These are phyloP conservation scores for Buceros bicornis DNA, from an alignment of 2,797 vertebrate genomes.

Conservation along the genomic window DNA sequence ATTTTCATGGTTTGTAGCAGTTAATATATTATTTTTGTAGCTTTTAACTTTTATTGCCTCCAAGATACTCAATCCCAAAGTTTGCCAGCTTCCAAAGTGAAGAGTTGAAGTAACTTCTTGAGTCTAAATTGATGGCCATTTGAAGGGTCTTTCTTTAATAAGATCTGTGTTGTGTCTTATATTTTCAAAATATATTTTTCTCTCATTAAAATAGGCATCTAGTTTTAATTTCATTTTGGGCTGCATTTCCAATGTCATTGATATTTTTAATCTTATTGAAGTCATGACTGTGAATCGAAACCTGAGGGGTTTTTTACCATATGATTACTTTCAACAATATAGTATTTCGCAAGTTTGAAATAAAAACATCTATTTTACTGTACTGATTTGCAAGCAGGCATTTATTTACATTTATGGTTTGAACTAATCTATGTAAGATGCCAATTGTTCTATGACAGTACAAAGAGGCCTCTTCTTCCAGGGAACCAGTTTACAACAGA, in stretches of 20 bases:
- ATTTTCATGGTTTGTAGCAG: not conserved
- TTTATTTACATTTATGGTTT: not conserved
- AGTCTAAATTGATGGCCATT: not conserved
- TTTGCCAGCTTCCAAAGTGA: not conserved
- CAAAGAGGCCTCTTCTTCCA: not conserved
- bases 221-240: not conserved
- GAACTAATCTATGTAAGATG: not conserved
- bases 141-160: not conserved
- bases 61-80: not conserved
- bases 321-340: not conserved
- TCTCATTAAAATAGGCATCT: not conserved
- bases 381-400: not conserved
- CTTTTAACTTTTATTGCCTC: not conserved
- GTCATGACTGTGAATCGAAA: not conserved
- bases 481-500: not conserved
- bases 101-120: accelerated
- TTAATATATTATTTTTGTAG: not conserved
- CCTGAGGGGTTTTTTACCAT: accelerated
- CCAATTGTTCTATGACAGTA: not conserved
- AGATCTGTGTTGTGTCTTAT: not conserved
- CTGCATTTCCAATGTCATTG: not conserved
- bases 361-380: not conserved
- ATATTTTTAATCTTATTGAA: not conserved
- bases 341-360: not conserved
- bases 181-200: not conserved